Conservation (phyloP, 2,113 vertebrate species). For the Orthonyx spaldingii region DNA sequence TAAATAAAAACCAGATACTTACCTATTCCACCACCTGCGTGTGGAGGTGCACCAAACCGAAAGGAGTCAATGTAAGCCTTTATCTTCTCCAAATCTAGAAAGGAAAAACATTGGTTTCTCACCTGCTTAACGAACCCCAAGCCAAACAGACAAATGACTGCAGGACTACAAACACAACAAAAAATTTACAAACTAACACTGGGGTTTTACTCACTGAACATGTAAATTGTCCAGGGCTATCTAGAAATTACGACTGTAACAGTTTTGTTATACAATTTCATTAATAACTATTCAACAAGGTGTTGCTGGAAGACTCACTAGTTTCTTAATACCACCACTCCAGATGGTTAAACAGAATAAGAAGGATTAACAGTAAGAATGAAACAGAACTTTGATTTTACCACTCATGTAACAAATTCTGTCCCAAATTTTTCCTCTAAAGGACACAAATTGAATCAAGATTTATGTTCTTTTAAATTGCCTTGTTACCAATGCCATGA, state of each 20-base stretch:
- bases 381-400: background rate
- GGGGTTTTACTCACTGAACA: background rate
- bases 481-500: conserved; percentile 86
- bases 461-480: background rate
- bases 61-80: conserved; percentile 97
- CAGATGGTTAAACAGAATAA: background rate
- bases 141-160: background rate
- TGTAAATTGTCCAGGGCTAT: background rate
- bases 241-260: background rate
- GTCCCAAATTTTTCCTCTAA: background rate
- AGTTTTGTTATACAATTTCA: background rate
- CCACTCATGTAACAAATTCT: background rate
- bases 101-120: background rate
- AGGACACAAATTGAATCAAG: background rate
- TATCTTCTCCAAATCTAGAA: conserved; percentile 95
- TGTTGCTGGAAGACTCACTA: background rate
- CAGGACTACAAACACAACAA: background rate
- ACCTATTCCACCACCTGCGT: conserved; percentile 97
- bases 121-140: background rate
- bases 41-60: conserved; percentile 93
- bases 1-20: background rate
- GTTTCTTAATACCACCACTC: background rate
- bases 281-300: background rate
- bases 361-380: background rate
- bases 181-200: background rate